phyloP scores from a whole-genome alignment of 2,113 vertebrate genomes.

The Mustelus asterias region DNA sequence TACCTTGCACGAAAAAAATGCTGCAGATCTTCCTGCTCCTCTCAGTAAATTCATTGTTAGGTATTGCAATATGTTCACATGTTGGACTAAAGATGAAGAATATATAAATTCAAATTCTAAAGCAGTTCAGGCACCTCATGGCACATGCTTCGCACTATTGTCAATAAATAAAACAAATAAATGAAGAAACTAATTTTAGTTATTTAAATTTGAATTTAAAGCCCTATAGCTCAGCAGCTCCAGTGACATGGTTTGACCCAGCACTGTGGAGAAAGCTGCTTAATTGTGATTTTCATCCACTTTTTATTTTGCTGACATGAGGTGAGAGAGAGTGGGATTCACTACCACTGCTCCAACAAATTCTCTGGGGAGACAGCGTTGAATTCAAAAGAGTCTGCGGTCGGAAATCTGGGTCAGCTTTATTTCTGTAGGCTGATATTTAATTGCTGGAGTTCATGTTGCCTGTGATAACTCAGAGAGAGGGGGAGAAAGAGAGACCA shows the following conservation, averaged over 20 bases:
- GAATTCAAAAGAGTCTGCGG: neutral
- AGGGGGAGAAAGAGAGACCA: too few relatives aligned
- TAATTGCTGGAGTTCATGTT: neutral
- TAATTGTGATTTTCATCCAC: neutral
- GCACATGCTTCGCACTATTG: neutral
- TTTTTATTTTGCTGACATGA: neutral
- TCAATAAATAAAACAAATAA: neutral
- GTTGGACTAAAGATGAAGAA: neutral
- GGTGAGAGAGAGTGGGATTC: neutral
- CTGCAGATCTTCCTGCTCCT: neutral
- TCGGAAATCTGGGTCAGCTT: neutral
- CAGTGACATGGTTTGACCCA: neutral
- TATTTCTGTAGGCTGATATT: neutral
- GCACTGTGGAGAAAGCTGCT: too few relatives aligned
- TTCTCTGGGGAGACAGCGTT: too few relatives aligned
- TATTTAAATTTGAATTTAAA: neutral
- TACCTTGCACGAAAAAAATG: neutral
- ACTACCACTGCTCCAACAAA: neutral
- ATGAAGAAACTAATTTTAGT: neutral
- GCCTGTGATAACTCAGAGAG: neutral
- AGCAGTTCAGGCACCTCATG: neutral
- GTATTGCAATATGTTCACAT: neutral
- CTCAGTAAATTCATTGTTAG: neutral
- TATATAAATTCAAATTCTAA: neutral
- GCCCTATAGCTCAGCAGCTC: neutral